Base-by-base conservation (phyloP, 2,113 vertebrate species). In the Megaleporinus macrocephalus region DNA sequence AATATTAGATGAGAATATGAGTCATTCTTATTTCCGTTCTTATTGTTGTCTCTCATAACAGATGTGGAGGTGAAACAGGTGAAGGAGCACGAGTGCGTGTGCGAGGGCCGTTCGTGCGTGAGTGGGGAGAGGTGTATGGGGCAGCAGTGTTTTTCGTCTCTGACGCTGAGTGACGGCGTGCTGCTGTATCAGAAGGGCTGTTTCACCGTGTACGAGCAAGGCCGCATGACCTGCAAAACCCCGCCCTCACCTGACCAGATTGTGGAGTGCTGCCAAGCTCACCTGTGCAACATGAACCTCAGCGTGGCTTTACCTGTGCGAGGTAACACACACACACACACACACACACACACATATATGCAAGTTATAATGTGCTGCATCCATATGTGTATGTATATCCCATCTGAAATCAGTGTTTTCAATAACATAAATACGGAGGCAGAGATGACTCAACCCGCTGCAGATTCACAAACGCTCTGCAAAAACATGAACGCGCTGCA, bases 141-240 rank as follows among this genome's bases (percentile, higher is more conserved):
- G 76, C 96, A 97, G 88, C 96, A 97, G 49, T 99, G 98, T 78
- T 99, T 99, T 81, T 95, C 97, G 0, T 97, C 97, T 1, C 90
- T 99, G 77, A 96, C 95, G 26, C 93, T 97, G 78, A 98, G 94
- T 0, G 93, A 94, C 0, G 97, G 97, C 29, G 90, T 91, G 55
- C 91, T 90, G 26, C 93, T 98, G 22, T 96, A 95, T 91, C 97
- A 99, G 92, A 99, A 98, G 36, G 98, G 98, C 89, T 99, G 98
- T 94, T 99, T 99, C 89, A 96, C 95, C 83, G 95, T 96, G 76
- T 98, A 98, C 0, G 98, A 98, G 85, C 98, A 99, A 82, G 94
- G 97, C 68, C 97, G 96, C 22, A 91, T 99, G 96, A 99, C 97
- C 0, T 99, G 98, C 90, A 98, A 97, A 90, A 99, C 98, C 0